Conservation (phyloP, 2,113 vertebrate species). For the Recurvirostra avosetta region DNA sequence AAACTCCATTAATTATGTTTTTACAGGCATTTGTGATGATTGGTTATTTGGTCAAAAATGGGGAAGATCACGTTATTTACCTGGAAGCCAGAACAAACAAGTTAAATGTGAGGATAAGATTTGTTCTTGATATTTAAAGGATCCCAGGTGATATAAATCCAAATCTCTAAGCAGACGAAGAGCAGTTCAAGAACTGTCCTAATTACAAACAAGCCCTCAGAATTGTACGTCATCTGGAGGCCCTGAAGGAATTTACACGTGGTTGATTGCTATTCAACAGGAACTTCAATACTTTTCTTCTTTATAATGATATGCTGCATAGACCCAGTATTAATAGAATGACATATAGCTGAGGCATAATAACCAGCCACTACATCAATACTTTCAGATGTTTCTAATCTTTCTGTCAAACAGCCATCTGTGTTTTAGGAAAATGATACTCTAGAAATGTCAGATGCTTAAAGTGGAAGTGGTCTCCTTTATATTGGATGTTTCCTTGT, state of each 20-base stretch:
- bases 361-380: not conserved
- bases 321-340: not conserved
- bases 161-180: not conserved
- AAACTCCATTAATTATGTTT: not conserved
- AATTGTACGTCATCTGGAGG: not conserved
- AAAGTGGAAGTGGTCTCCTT: not conserved
- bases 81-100: not conserved
- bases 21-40: not conserved
- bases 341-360: not conserved
- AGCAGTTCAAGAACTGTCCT: not conserved
- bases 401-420: not conserved
- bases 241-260: not conserved
- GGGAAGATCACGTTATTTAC: not conserved
- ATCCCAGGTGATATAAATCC: not conserved
- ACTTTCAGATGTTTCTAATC: slow-evolving; percentile 1
- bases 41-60: not conserved
- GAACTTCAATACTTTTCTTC: not conserved
- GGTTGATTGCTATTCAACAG: not conserved
- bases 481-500: not conserved
- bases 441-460: not conserved
- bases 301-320: not conserved
- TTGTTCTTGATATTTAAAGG: not conserved
- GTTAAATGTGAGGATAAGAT: not conserved
- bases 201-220: not conserved
- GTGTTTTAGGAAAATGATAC: not conserved